Conservation (phyloP, 2,888 invertebrate genomes). For the Cremastinae sp. region DNA sequence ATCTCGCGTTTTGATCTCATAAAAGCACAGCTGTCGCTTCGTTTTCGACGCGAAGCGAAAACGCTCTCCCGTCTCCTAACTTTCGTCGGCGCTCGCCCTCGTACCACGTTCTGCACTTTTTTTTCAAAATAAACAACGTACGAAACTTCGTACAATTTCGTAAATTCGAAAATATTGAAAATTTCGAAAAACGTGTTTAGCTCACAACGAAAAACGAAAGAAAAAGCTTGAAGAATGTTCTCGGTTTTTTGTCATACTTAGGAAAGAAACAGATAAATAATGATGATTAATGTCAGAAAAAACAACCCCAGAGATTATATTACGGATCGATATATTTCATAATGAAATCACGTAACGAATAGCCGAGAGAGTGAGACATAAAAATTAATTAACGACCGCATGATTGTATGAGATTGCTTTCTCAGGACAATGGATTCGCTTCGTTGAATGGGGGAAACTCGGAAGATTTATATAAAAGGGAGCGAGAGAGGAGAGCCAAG, state of each 20-base stretch:
- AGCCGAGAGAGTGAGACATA: conserved; percentile 11
- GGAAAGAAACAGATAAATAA: neutral
- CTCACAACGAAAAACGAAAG: neutral
- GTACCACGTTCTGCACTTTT: neutral
- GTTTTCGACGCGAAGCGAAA: conserved; percentile 29
- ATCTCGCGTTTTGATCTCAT: conserved; percentile 44
- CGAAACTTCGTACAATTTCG: neutral
- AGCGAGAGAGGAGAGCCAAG: neutral
- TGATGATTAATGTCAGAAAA: no score
- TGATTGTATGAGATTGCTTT: conserved; percentile 17
- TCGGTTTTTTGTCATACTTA: neutral
- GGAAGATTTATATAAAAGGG: neutral
- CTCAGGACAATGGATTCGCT: conserved; percentile 21
- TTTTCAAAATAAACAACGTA: neutral
- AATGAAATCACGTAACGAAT: neutral
- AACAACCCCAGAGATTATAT: no score
- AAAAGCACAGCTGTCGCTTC: conserved; percentile 49
- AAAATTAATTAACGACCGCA: conserved; percentile 47
- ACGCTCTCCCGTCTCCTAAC: conserved; percentile 5
- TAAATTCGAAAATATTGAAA: neutral
- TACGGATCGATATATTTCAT: no score
- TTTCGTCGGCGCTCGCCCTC: neutral
- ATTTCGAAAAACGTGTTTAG: neutral
- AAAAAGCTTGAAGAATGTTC: neutral
- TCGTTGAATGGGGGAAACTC: conserved; percentile 1